Conservation (phyloP, 2,113 vertebrate genomes). For the Xyrauchen texanus region DNA sequence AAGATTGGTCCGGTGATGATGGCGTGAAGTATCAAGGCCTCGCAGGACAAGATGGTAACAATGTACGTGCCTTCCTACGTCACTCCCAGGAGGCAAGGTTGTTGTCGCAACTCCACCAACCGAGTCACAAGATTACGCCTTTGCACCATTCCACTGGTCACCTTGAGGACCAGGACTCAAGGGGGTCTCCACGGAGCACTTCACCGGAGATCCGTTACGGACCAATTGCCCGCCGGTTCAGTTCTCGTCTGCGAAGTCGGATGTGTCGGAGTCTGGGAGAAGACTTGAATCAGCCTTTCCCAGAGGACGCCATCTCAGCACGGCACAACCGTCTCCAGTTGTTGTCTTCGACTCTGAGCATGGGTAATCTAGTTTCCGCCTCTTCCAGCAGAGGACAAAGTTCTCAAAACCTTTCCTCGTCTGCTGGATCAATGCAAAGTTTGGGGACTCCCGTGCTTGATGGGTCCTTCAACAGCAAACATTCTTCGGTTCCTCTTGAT, state of each 20-base stretch:
- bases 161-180: constrained; percentile 25
- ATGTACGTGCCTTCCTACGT: background rate
- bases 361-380: constrained; percentile 62
- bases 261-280: constrained; percentile 74
- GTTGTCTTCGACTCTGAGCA: constrained; percentile 72
- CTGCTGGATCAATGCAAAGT: constrained; percentile 39
- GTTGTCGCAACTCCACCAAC: background rate
- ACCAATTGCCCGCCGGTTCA: background rate
- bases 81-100: background rate
- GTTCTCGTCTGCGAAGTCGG: constrained; percentile 56
- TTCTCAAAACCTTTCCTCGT: constrained; percentile 40
- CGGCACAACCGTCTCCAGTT: constrained; percentile 66
- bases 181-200: constrained; percentile 21
- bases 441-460: constrained; percentile 17
- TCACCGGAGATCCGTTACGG: background rate
- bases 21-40: constrained; percentile 43
- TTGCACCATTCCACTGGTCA: constrained; percentile 63
- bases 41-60: rapidly evolving
- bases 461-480: constrained; percentile 47
- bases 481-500: constrained; percentile 78
- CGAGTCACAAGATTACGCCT: background rate
- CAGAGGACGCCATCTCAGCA: constrained; percentile 56
- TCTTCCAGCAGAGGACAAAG: constrained; percentile 47
- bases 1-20: constrained; percentile 50
- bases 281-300: constrained; percentile 66